Percentiles rank a stretch among this genome's conserved stretches.
These are phyloP conservation scores for Latrodectus elegans DNA, from an alignment of 2,888 invertebrate genomes.

Conservation along the genomic window DNA sequence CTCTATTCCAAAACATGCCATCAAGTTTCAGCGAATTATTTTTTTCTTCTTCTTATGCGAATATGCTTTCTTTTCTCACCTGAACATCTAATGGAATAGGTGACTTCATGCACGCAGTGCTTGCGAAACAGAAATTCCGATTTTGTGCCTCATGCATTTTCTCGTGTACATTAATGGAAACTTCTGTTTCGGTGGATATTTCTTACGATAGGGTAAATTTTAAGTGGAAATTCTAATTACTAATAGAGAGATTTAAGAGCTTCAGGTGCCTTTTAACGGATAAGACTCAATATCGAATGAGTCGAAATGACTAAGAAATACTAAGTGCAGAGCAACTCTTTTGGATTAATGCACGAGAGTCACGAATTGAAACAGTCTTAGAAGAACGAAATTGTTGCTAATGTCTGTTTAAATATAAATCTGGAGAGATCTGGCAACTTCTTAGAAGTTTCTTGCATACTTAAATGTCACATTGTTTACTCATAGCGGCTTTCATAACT, in stretches of 20 bases:
- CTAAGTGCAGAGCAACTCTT: background rate
- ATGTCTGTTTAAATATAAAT: no score
- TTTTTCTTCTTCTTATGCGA: slow-evolving; percentile 17
- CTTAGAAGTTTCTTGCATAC: no score
- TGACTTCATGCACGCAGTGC: background rate
- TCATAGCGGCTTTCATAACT: no score
- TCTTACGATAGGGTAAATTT: slow-evolving; percentile 5
- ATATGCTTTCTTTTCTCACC: slow-evolving; percentile 48
- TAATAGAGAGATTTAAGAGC: slow-evolving; percentile 11
- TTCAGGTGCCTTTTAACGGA: slow-evolving; percentile 5
- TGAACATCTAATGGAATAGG: slow-evolving; percentile 51
- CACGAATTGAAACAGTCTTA: background rate
- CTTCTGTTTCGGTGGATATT: background rate
- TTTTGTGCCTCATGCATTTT: no score
- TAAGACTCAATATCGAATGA: slow-evolving; percentile 8
- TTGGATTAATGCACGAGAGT: slow-evolving; percentile 13
- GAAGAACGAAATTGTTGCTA: no score
- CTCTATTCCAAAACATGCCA: slow-evolving; percentile 65
- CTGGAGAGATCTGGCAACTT: no score
- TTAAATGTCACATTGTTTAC: no score
- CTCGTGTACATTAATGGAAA: slow-evolving; percentile 48
- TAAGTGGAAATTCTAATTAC: slow-evolving; percentile 38
- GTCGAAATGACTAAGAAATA: background rate
- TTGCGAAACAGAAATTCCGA: background rate
- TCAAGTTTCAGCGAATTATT: slow-evolving; percentile 44